Evolutionary conservation across 2,888 invertebrate species (phyloP), one percentile per base, ranked within the genome.

Genomic region (Leptinotarsa tumamoca): DNA sequence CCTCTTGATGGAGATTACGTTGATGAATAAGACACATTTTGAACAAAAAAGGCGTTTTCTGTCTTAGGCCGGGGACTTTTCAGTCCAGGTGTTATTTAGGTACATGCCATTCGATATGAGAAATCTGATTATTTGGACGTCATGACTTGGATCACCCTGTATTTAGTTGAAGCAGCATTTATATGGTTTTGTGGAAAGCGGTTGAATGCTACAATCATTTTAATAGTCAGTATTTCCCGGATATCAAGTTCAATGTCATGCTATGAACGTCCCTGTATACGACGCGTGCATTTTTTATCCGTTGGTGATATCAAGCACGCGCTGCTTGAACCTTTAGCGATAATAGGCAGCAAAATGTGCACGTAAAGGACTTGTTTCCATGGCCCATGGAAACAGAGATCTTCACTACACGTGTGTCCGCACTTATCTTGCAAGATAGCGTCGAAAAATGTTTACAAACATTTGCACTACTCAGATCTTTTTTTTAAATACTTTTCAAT

Each of bases 331-430:
- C 14, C 23, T 27, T 58, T 43, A 33, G 43, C 43, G 63, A 33
- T 63, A 43, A 63, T 33, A 10, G 33, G 43, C n/a, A 33, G 43
- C 63, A 33, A n/a, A 33, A n/a, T 18, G 21, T 63, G n/a, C 33
- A 63, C 18, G 63, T 33, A 63, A 63, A 63, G 63, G 23, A 63
- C 43, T 61, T n/a, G 63, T 63, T 63, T 63, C 7, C 43, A 63
- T 63, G 17, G 63, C 63, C 63, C 63, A 63, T 63, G 43, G 63
- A 63, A 63, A 63, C 63, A 63, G 63, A 63, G 63, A 63, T 63
- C 33, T n/a, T 33, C 33, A 33, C 63, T 63, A 63, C 63, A 63
- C 63, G 63, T 63, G 63, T 63, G 63, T 27, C 63, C 43, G 63
- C 33, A 63, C 43, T 43, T 63, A 63, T 63, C 63, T 43, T 63